Percentiles rank a stretch among this genome's conserved stretches.
These are phyloP conservation scores for Trachelus iudaicus DNA, from an alignment of 2,888 invertebrate species.

Conservation along the genomic window DNA sequence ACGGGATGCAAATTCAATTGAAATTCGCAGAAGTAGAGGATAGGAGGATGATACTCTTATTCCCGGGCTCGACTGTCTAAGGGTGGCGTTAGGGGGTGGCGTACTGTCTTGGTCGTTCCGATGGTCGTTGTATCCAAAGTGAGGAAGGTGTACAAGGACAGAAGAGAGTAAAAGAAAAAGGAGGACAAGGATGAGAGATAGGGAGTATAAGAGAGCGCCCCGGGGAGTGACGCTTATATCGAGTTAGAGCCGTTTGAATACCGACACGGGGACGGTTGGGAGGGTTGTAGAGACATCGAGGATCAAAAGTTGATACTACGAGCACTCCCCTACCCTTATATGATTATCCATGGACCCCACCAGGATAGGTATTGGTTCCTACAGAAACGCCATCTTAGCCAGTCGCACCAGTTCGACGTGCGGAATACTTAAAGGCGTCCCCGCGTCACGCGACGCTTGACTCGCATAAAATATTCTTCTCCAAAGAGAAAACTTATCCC, in stretches of 20 bases:
- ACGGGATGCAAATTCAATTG: conserved; percentile 60
- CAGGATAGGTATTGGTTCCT: no score
- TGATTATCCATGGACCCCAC: conserved; percentile 51
- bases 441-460: conserved; percentile 38
- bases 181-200: conserved; percentile 27
- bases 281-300: conserved; percentile 38
- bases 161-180: not conserved
- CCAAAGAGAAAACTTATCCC: conserved; percentile 5
- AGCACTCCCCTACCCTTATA: conserved; percentile 44
- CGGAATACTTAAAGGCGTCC: conserved; percentile 54
- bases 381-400: conserved; percentile 29
- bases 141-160: no score
- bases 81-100: conserved; percentile 11
- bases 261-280: conserved; percentile 32
- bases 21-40: conserved; percentile 23
- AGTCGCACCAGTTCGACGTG: conserved; percentile 42
- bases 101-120: conserved; percentile 20
- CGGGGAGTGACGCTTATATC: conserved; percentile 60
- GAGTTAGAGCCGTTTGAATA: conserved; percentile 65
- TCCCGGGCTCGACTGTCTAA: conserved; percentile 22
- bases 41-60: conserved; percentile 40
- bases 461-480: conserved; percentile 60
- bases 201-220: conserved; percentile 29
- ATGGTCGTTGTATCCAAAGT: conserved; percentile 16
- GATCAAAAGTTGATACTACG: conserved; percentile 56